Evolutionary conservation across 2,113 vertebrate species (phyloP).

Genomic region (Oriolus oriolus): DNA sequence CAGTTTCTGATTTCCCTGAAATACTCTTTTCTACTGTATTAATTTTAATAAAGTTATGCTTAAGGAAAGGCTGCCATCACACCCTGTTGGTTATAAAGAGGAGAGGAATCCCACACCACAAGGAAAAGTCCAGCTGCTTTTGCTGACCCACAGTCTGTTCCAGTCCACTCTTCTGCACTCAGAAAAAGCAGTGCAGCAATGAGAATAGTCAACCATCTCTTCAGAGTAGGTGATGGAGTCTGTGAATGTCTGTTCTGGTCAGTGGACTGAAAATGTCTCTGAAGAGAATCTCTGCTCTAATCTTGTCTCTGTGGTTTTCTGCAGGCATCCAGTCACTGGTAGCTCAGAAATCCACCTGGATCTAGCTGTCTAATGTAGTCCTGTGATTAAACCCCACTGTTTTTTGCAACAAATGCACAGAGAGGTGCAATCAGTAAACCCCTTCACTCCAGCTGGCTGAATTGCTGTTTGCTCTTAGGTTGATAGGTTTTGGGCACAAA

Average conservation of each 20-base stretch:
- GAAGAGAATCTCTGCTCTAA: background rate
- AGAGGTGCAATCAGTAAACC: background rate
- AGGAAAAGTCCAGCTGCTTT: background rate
- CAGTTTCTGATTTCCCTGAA: background rate
- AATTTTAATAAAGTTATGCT: background rate
- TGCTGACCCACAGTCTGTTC: fast-evolving
- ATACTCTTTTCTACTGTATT: background rate
- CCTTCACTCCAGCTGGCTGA: background rate
- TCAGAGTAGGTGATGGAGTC: background rate
- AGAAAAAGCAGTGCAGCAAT: background rate
- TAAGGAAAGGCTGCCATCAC: background rate
- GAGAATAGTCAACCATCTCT: background rate
- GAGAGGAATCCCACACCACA: background rate
- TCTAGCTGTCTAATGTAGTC: background rate
- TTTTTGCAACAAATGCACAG: background rate
- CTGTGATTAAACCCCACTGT: background rate
- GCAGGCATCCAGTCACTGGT: background rate
- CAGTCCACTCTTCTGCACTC: background rate
- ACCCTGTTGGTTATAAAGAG: background rate
- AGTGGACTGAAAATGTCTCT: background rate
- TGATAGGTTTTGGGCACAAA: background rate
- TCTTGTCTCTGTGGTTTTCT: background rate
- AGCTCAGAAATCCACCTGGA: background rate
- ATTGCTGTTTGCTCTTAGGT: background rate
- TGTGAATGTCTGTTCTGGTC: background rate